Percentiles rank a stretch among this genome's conserved stretches.
phyloP scores from a whole-genome alignment of 2,113 vertebrate species.

The human (Homo sapiens) region DNA sequence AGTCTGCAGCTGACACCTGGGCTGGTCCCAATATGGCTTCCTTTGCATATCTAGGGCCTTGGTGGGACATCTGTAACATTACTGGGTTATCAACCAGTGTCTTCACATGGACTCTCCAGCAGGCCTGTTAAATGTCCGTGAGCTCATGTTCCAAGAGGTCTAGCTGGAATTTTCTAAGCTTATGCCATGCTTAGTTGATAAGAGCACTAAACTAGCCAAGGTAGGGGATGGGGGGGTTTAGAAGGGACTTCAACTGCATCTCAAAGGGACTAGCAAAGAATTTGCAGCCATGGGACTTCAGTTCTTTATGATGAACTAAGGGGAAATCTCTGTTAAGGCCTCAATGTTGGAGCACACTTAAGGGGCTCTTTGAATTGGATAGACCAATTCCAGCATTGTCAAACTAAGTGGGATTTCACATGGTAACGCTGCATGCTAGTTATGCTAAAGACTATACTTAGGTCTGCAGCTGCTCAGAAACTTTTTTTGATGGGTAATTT shows the following conservation, averaged over 20 bases:
- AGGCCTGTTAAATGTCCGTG: neutral
- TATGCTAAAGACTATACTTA: neutral
- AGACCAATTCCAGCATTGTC: neutral
- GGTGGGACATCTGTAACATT: neutral
- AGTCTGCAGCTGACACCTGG: neutral
- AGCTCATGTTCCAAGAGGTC: neutral
- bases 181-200: neutral
- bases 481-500: neutral
- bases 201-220: neutral
- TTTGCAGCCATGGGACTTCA: neutral
- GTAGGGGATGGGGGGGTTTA: neutral
- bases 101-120: neutral
- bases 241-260: neutral
- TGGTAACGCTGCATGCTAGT: neutral
- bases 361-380: neutral
- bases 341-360: accelerated
- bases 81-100: neutral
- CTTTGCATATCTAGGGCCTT: neutral
- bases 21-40: neutral
- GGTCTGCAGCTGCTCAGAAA: neutral
- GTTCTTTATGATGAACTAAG: neutral
- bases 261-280: neutral
- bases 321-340: neutral
- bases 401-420: neutral
- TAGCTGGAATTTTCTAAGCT: neutral